Conservation (phyloP, 2,888 invertebrate genomes). For the Timandra comae region DNA sequence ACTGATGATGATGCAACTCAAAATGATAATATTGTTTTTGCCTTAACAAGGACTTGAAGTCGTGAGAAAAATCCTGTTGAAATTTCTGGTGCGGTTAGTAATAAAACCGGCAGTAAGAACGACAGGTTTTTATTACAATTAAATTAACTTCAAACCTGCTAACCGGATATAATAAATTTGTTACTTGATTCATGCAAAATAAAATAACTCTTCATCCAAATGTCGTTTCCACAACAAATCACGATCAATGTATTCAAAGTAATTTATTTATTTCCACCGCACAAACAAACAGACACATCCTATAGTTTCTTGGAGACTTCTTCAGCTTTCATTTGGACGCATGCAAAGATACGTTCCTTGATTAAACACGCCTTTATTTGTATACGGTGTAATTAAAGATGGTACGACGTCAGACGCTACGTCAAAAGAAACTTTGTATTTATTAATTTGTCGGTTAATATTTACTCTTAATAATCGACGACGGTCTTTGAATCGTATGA, state of each 20-base stretch:
- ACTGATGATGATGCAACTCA: too few species aligned
- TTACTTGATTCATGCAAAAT: too few species aligned
- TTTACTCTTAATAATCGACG: conserved; percentile 66
- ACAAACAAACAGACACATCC: conserved; percentile 47
- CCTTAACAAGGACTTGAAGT: too few species aligned
- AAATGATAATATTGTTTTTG: too few species aligned
- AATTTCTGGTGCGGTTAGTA: too few species aligned
- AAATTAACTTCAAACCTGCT: too few species aligned
- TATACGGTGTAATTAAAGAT: conserved; percentile 64
- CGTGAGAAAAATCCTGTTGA: too few species aligned
- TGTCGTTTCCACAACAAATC: conserved; percentile 24
- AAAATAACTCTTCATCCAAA: too few species aligned
- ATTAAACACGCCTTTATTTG: conserved; percentile 65
- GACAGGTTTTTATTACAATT: too few species aligned
- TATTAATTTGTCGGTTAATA: conserved; percentile 69
- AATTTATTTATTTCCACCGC: conserved; percentile 44
- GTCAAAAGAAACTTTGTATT: conserved; percentile 68
- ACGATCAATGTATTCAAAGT: conserved; percentile 23
- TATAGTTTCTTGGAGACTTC: conserved; percentile 69
- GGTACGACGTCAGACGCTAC: conserved; percentile 44
- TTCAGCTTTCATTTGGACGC: conserved; percentile 62
- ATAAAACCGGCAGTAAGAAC: too few species aligned
- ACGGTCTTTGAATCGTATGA: conserved; percentile 29
- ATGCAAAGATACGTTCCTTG: conserved; percentile 64
- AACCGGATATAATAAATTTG: too few species aligned